Evolutionary conservation across 2,888 invertebrate species (phyloP), one percentile per base, ranked within the genome.

Genomic region (Volucella zonaria): DNA sequence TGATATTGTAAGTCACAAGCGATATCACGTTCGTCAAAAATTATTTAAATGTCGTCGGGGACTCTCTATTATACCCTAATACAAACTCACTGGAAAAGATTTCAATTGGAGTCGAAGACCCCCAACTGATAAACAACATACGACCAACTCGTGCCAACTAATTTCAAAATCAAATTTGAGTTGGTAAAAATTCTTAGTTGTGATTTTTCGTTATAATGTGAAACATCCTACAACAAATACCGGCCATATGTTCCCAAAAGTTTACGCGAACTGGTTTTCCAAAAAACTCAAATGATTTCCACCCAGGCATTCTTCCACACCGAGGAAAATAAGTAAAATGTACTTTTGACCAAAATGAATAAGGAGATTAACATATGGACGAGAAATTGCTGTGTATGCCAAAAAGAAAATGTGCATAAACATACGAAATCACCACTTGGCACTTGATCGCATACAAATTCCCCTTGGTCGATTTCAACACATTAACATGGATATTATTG

Each of bases 1-100:
- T 83, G 15, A 89, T 87, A 23, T 43, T 79, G 8, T 70, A 83
- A 56, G 75, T 83, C 38, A 68, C 75, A 0, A 75, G 15, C 42
- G 64, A 54, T 40, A 71, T 76, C 0, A 64, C 70, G 42, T 58
- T 40, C 10, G 40, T 74, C 15, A 67, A 76, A 43, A 64, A 47
- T 1, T 62, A 56, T 0, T 18, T 61, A 0, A 71, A 71, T 12
- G 31, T 74, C 4, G 73, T 56, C 1, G 73, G 62, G 11, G 62
- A 74, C 31, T 43, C 1, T 2, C 54, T 77, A 1, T 68, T 62
- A 10, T 68, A 59, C 8, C 76, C 76, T 52, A 61, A 68, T 43
- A n/a, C 59, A 10, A 47, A 62, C 8, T n/a, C 61, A 14, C 8
- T 77, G 0, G 76, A 77, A 66, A 12, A 31, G 1, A n/a, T 18